Evolutionary conservation across 2,888 invertebrate species (phyloP).

Genomic region (Adelphocoris suturalis): DNA sequence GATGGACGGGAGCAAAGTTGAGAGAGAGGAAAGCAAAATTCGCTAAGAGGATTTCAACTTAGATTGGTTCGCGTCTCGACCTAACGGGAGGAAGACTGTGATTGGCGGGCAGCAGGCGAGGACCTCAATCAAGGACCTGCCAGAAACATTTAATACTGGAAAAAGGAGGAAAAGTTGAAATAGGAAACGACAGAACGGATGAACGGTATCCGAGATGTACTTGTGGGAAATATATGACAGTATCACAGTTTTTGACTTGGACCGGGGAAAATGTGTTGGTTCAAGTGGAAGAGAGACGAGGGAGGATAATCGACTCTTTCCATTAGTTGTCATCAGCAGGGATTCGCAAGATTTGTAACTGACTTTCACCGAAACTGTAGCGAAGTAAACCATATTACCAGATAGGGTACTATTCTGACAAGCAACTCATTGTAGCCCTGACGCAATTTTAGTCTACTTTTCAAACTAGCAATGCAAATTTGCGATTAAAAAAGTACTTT

Average conservation of each 20-base stretch:
- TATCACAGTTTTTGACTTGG: neutral
- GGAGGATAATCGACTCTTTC: neutral
- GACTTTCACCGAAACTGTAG: too few species aligned
- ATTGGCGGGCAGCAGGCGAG: slow-evolving; percentile 32
- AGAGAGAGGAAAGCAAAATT: slow-evolving; percentile 43
- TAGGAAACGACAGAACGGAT: slow-evolving; percentile 5
- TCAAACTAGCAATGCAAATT: too few species aligned
- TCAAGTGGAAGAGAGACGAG: neutral
- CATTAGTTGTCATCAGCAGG: neutral
- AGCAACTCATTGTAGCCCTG: too few species aligned
- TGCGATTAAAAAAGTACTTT: too few species aligned
- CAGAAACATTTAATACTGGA: slow-evolving; percentile 42
- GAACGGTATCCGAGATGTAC: neutral
- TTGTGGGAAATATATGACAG: neutral
- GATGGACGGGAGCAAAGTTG: neutral
- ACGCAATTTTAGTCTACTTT: too few species aligned
- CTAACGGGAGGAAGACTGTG: slow-evolving; percentile 23
- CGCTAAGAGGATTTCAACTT: slow-evolving; percentile 60
- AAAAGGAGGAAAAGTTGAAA: slow-evolving; percentile 10
- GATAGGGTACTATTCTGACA: too few species aligned
- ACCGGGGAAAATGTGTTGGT: neutral
- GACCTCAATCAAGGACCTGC: slow-evolving; percentile 54
- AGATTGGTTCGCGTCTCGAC: slow-evolving; percentile 52
- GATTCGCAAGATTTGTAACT: too few species aligned
- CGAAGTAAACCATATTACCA: too few species aligned